Base-by-base conservation (phyloP, 2,113 vertebrate genomes). In the Castor canadensis region DNA sequence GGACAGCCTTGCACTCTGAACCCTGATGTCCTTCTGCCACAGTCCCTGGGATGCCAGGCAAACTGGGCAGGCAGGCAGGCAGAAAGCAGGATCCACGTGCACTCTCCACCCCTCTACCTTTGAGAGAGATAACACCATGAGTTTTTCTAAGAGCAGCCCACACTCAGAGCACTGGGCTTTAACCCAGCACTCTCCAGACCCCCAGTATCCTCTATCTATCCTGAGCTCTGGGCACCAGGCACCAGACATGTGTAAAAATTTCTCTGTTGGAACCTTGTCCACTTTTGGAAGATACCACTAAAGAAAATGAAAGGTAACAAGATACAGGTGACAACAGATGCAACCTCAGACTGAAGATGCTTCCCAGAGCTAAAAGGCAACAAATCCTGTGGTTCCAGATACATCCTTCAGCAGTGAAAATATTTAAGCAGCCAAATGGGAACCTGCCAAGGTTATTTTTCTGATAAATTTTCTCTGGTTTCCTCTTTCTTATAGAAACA, bases 401-500 rank as follows among this genome's bases (percentile, higher is more conserved):
- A 52, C 76, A 88, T 67, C 45, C 86, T 32, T 69, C 58, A 90
- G 62, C 49, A 83, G 62, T 5, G 17, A 94, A 94, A 94, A 93
- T 54, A 79, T 94, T 89, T 89, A 86, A 95, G 45, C 40, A 88
- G 72, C 75, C 75, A 77, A 56, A 64, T 71, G 83, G 93, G 79
- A 95, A 77, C 28, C 89, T 86, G 45, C 62, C 81, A 95, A 89
- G n/a, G 94, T 89, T 52, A 66, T 94, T 91, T 95, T 95, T 91
- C 80, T 62, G 89, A 94, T 89, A 64, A 79, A 80, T 71, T 71
- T 72, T 71, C 71, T 62, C 80, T 30, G 66, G 49, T 80, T 93
- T 83, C 77, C 52, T 87, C 76, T 93, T 96, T 95, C 77, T 87
- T 73, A 54, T 1, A n/a, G 77, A 94, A 96, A 86, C 60, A 56